These are phyloP conservation scores for Alcedo atthis DNA, from an alignment of 2,797 vertebrate genomes.

Conservation along the genomic window DNA sequence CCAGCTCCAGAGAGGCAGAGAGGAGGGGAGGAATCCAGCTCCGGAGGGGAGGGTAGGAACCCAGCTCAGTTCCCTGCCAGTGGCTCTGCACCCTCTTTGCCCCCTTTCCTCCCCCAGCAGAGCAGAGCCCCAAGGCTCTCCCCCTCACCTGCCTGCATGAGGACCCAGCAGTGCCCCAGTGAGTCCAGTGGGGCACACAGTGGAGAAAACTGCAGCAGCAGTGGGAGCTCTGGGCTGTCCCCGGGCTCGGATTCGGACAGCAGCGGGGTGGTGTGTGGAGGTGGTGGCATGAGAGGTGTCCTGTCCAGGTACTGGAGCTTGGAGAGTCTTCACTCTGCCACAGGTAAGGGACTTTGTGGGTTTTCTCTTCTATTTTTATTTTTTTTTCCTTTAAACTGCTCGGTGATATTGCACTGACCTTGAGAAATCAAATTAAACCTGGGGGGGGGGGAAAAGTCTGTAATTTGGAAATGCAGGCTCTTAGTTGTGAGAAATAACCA, in stretches of 20 bases:
- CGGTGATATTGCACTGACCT: conserved; percentile 64
- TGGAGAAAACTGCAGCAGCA: conserved; percentile 87
- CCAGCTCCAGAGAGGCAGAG: neutral
- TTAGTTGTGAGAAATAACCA: neutral
- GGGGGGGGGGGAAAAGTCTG: neutral
- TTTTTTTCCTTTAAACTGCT: neutral
- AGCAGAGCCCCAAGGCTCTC: conserved; percentile 74
- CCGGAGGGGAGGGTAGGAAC: neutral
- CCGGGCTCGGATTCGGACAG: conserved; percentile 91
- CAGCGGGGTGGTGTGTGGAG: conserved; percentile 85
- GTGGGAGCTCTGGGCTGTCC: conserved; percentile 87
- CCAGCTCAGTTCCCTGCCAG: conserved; percentile 28
- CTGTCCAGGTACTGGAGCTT: conserved; percentile 94
- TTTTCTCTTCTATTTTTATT: neutral
- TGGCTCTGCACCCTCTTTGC: neutral
- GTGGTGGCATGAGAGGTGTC: conserved; percentile 85
- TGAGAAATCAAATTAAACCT: conserved; percentile 23
- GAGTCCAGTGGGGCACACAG: conserved; percentile 87
- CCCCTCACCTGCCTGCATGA: conserved; percentile 73
- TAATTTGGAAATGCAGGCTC: neutral
- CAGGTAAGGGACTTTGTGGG: conserved; percentile 80
- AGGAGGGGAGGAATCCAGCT: neutral
- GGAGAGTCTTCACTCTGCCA: conserved; percentile 94
- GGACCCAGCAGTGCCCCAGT: conserved; percentile 88
- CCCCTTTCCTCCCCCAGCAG: neutral